Evolutionary conservation across 2,888 invertebrate species (phyloP).

Genomic region (Teinopalpus imperialis): DNA sequence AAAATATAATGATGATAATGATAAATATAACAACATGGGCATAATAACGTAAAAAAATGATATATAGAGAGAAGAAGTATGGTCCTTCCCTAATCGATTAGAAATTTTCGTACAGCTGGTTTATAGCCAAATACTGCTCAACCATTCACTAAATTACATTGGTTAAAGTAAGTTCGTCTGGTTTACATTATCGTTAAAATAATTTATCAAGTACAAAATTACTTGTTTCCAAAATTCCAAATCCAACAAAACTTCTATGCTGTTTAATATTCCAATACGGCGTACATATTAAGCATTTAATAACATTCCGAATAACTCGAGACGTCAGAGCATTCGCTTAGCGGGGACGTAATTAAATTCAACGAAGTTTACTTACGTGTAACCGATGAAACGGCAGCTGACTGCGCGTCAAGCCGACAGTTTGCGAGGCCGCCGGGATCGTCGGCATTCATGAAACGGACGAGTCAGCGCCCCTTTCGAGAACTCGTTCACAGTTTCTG

Average conservation of each 20-base stretch:
- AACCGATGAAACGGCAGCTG: conserved; percentile 41
- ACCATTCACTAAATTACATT: too few relatives aligned
- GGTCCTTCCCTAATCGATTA: too few relatives aligned
- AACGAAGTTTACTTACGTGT: conserved; percentile 19
- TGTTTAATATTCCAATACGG: conserved; percentile 12
- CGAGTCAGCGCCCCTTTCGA: conserved; percentile 8
- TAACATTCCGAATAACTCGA: conserved; percentile 15
- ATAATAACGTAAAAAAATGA: too few relatives aligned
- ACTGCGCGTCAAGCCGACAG: conserved; percentile 40
- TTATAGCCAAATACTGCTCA: too few relatives aligned
- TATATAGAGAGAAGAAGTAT: too few relatives aligned
- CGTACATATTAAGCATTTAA: conserved; percentile 13
- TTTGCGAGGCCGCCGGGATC: conserved; percentile 47
- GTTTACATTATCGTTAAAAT: too few relatives aligned
- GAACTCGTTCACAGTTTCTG: conserved; percentile 2
- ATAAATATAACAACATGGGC: too few relatives aligned
- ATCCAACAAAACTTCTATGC: background rate
- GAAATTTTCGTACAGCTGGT: too few relatives aligned
- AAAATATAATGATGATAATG: too few relatives aligned
- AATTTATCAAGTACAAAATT: too few relatives aligned
- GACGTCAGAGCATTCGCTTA: conserved; percentile 7
- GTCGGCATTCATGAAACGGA: conserved; percentile 38
- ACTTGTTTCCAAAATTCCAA: background rate
- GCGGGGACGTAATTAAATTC: conserved; percentile 19
- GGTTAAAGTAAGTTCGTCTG: too few relatives aligned